Conservation (phyloP, 2,797 vertebrate species). For the Sphenodon punctatus region DNA sequence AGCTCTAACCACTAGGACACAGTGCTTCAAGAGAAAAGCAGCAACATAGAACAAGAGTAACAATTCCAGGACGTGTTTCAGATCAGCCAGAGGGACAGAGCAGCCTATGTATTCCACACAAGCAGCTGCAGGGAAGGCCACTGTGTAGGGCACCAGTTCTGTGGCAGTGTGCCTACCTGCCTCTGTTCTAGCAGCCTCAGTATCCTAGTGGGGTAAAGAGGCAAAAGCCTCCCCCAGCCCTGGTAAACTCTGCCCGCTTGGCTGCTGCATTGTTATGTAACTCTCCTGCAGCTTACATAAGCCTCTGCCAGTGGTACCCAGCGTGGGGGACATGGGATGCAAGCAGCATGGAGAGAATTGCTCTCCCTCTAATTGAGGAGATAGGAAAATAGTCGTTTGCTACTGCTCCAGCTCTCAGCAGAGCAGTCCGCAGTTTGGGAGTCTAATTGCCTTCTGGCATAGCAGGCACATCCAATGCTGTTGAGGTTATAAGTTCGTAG, state of each 20-base stretch:
- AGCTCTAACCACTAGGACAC: neutral
- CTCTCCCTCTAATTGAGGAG: neutral
- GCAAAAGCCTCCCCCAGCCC: neutral
- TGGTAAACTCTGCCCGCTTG: neutral
- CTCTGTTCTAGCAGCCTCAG: neutral
- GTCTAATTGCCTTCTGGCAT: neutral
- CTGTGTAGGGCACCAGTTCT: too few relatives aligned
- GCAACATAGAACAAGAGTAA: neutral
- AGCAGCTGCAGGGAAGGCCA: too few relatives aligned
- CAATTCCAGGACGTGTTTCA: neutral
- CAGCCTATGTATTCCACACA: neutral
- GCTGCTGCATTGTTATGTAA: conserved; percentile 36
- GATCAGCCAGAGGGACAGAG: neutral
- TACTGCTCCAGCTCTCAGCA: neutral
- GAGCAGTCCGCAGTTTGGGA: neutral
- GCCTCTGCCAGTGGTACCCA: neutral
- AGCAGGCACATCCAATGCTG: neutral
- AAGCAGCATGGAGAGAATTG: neutral
- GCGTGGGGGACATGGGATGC: neutral
- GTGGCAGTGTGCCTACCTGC: neutral
- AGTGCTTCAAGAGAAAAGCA: neutral
- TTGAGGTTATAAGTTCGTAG: neutral
- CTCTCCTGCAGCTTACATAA: conserved; percentile 33
- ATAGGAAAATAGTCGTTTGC: neutral
- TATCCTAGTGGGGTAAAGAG: neutral